phyloP scores from a whole-genome alignment of 2,888 invertebrate species.

The Tetragnatha montana region DNA sequence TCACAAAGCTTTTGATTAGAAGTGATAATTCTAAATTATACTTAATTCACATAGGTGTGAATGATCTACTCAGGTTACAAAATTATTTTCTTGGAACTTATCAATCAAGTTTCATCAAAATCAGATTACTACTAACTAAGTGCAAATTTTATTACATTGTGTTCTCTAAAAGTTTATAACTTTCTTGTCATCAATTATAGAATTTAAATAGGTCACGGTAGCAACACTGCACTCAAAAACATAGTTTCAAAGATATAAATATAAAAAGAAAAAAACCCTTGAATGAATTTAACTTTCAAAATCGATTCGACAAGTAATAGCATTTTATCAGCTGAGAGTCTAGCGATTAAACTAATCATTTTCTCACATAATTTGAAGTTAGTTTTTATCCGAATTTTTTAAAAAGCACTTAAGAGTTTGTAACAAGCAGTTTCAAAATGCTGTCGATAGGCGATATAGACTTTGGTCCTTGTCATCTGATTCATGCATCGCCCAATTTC shows the following conservation, averaged over 20 bases:
- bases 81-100: too few relatives aligned
- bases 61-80: too few relatives aligned
- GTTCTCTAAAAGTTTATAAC: too few relatives aligned
- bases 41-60: too few relatives aligned
- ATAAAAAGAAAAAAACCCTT: too few relatives aligned
- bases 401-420: conserved; percentile 35
- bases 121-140: neutral
- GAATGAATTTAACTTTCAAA: too few relatives aligned
- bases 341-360: conserved; percentile 21
- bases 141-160: too few relatives aligned
- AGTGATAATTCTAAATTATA: too few relatives aligned
- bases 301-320: neutral
- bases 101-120: too few relatives aligned
- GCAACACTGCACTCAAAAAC: neutral
- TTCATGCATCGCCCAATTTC: conserved; percentile 33
- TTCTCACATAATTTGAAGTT: conserved; percentile 8
- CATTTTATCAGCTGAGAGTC: neutral
- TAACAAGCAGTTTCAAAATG: conserved; percentile 26
- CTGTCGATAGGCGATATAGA: conserved; percentile 15
- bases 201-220: too few relatives aligned
- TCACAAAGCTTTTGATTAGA: too few relatives aligned
- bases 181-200: neutral
- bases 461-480: conserved; percentile 45
- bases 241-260: neutral
- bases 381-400: conserved; percentile 14